Conservation (phyloP, 2,113 vertebrate species). For the Cyphomyrus discorhynchus region DNA sequence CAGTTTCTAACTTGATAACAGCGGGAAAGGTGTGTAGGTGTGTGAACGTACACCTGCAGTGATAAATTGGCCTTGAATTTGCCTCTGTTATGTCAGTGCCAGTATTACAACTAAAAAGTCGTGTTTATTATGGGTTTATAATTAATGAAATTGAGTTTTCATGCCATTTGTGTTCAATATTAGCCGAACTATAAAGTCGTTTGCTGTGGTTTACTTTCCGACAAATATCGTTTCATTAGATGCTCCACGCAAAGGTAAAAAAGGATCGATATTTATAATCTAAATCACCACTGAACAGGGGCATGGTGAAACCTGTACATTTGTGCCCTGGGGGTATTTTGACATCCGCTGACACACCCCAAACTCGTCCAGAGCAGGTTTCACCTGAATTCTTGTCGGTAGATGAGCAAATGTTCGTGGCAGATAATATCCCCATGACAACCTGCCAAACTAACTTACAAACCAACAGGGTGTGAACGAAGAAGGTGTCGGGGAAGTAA, state of each 20-base stretch:
- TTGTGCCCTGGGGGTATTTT: not conserved
- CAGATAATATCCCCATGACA: not conserved
- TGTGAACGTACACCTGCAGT: not conserved
- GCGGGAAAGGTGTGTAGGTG: not conserved
- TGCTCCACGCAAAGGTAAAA: not conserved
- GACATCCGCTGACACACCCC: conserved; percentile 4
- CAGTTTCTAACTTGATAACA: not conserved
- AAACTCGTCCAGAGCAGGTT: not conserved
- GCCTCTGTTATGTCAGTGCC: not conserved
- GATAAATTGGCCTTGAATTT: not conserved
- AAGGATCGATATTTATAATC: not conserved
- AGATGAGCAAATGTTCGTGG: not conserved
- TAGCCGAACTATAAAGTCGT: not conserved
- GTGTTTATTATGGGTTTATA: not conserved
- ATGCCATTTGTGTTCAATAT: not conserved
- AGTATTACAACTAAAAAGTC: not conserved
- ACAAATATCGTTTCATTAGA: not conserved
- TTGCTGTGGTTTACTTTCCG: not conserved
- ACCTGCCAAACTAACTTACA: not conserved
- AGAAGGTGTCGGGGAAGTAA: not conserved
- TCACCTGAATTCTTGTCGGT: not conserved
- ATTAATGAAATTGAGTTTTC: not conserved
- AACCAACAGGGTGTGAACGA: not conserved
- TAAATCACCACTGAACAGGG: not conserved
- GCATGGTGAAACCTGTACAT: not conserved